Evolutionary conservation across 2,888 invertebrate species (phyloP).

Genomic region (Choreutis nemorana): DNA sequence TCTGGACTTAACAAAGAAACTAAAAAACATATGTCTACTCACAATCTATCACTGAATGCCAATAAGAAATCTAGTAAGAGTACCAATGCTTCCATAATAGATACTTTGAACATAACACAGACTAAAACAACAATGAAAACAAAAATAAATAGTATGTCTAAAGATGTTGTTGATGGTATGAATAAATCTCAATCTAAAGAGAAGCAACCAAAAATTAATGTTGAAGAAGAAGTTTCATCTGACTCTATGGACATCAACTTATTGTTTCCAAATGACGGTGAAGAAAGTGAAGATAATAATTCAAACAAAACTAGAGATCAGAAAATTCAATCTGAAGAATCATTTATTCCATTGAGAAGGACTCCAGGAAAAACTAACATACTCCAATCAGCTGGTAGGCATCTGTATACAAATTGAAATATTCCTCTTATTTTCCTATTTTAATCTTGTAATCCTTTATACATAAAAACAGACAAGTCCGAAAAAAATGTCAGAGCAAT

Average conservation of each 20-base stretch:
- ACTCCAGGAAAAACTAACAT: slow-evolving; percentile 35
- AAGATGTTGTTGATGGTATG: slow-evolving; percentile 6
- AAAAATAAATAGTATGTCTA: slow-evolving; percentile 10
- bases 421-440: too few relatives aligned
- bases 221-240: slow-evolving; percentile 25
- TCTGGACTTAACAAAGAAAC: slow-evolving; percentile 28
- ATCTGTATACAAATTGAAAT: too few relatives aligned
- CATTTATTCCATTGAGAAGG: slow-evolving; percentile 35
- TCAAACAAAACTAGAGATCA: slow-evolving; percentile 5
- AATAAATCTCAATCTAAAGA: too few relatives aligned
- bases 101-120: slow-evolving; percentile 44
- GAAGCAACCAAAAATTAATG: slow-evolving; percentile 7
- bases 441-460: too few relatives aligned
- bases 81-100: slow-evolving; percentile 27
- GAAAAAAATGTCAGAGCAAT: too few relatives aligned
- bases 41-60: slow-evolving; percentile 33
- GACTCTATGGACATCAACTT: slow-evolving; percentile 43
- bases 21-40: slow-evolving; percentile 20
- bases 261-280: slow-evolving; percentile 36
- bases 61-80: slow-evolving; percentile 29
- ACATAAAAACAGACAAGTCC: too few relatives aligned
- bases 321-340: slow-evolving; percentile 13
- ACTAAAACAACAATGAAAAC: slow-evolving; percentile 23
- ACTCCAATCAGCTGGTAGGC: slow-evolving; percentile 22
- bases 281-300: slow-evolving; percentile 14